A percentile compares a stretch with the other conserved stretches of the same genome.
Evolutionary conservation across 1,140 invertebrate species (phyloP).

Genomic region (Drosophila navojoa): DNA sequence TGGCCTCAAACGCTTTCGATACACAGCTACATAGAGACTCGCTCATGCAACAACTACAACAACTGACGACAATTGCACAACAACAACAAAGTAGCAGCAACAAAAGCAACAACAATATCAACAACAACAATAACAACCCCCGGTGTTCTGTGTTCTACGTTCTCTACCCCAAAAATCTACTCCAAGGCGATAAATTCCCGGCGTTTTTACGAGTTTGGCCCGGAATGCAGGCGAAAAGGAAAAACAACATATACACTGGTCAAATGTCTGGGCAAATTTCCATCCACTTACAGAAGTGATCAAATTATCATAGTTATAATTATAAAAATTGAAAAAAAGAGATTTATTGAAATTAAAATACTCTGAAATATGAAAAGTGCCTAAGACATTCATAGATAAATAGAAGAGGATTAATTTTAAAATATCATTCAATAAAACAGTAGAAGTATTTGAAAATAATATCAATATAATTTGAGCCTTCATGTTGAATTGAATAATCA

Average conservation of each 20-base stretch:
- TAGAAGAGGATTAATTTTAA: too few relatives aligned
- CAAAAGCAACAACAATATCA: conserved; percentile 11
- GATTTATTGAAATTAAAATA: too few relatives aligned
- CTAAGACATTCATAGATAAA: too few relatives aligned
- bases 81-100: conserved; percentile 25
- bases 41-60: conserved; percentile 63
- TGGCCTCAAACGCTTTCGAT: conserved; percentile 44
- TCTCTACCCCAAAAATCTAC: conserved; percentile 62
- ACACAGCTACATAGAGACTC: conserved; percentile 37
- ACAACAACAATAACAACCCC: conserved; percentile 48
- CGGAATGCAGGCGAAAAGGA: conserved; percentile 60
- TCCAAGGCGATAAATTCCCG: conserved; percentile 76
- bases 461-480: too few relatives aligned
- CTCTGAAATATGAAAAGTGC: too few relatives aligned
- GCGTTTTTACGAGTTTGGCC: conserved; percentile 69
- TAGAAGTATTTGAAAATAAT: too few relatives aligned
- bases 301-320: too few relatives aligned
- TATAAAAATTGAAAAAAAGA: background rate
- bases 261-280: conserved; percentile 33
- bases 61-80: conserved; percentile 63
- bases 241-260: conserved; percentile 39
- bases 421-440: too few relatives aligned
- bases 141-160: conserved; percentile 24
- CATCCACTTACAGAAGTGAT: conserved; percentile 15
- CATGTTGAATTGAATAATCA: too few relatives aligned